Conservation (phyloP, 2,113 vertebrate species). For the Eretmochelys imbricata region DNA sequence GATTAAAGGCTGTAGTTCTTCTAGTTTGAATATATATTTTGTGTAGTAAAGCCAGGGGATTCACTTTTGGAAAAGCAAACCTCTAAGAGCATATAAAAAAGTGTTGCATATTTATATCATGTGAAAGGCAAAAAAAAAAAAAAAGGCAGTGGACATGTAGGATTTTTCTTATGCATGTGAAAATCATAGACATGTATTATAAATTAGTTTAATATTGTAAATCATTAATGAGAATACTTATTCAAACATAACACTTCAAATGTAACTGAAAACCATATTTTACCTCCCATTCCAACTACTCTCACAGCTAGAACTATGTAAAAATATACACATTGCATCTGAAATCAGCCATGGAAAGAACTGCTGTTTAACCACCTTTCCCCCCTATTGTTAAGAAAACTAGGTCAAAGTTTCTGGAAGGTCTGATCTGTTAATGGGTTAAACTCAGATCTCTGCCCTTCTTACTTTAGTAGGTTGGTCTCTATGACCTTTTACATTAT, state of each 20-base stretch:
- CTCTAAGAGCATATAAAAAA: not conserved
- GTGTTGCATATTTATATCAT: not conserved
- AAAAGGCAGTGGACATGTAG: not conserved
- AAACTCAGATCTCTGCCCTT: not conserved
- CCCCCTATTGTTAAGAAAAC: not conserved
- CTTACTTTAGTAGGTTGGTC: not conserved
- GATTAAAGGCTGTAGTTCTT: not conserved
- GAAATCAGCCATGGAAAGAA: not conserved
- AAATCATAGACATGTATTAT: not conserved
- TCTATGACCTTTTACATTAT: rapidly evolving
- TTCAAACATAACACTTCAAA: not conserved
- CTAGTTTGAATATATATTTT: not conserved
- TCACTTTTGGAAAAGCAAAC: not conserved
- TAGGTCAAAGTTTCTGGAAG: not conserved
- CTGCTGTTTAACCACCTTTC: not conserved
- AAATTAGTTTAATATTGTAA: not conserved
- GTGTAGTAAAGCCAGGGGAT: not conserved
- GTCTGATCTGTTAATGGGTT: not conserved
- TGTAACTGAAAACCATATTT: not conserved
- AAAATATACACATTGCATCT: not conserved
- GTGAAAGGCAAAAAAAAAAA: rapidly evolving
- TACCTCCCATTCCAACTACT: not conserved
- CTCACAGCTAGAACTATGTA: not conserved
- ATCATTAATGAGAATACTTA: not conserved
- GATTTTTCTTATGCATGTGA: not conserved